A percentile compares a stretch with the other conserved stretches of the same genome.
These are phyloP conservation scores for Cydia splendana DNA, from an alignment of 1,140 invertebrate species.

Conservation along the genomic window DNA sequence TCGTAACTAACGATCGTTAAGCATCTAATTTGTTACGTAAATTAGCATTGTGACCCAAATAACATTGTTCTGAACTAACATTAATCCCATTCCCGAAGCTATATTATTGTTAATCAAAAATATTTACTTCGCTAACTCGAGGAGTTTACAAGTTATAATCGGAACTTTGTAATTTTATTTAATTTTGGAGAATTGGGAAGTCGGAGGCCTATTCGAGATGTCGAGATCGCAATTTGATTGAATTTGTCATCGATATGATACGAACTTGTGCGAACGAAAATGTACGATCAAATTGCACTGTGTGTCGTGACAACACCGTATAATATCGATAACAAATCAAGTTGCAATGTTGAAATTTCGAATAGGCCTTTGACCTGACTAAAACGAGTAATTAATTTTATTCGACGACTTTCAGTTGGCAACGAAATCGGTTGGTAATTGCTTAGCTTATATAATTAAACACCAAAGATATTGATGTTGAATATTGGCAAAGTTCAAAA, in stretches of 20 bases:
- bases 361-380: neutral
- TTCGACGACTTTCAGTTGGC: neutral
- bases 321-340: too few relatives aligned
- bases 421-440: neutral
- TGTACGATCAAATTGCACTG: too few relatives aligned
- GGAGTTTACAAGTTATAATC: constrained; percentile 2
- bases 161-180: constrained; percentile 11
- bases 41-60: constrained; percentile 9
- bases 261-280: too few relatives aligned
- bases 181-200: neutral
- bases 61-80: neutral
- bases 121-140: neutral
- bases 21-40: neutral
- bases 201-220: too few relatives aligned
- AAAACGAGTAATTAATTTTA: neutral
- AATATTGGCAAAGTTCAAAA: too few relatives aligned
- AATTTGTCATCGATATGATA: too few relatives aligned
- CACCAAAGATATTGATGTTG: neutral
- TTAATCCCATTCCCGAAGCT: neutral
- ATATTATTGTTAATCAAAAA: constrained; percentile 6
- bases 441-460: neutral
- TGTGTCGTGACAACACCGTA: too few relatives aligned
- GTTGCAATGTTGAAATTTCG: too few relatives aligned
- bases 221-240: too few relatives aligned
- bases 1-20: too few relatives aligned